phyloP scores from a whole-genome alignment of 2,888 invertebrate species.

The Biston stratarius region DNA sequence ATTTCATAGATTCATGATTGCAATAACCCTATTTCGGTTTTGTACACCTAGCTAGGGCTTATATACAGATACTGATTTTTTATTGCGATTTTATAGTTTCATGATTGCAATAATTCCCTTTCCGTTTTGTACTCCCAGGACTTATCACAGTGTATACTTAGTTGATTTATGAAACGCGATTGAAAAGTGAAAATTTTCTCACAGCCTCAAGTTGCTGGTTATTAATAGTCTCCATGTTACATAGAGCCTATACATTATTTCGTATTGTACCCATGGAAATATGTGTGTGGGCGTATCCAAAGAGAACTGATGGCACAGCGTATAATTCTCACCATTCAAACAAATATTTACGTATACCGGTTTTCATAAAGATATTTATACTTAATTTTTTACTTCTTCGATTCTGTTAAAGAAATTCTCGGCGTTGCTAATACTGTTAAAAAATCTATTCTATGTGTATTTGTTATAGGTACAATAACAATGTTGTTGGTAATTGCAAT shows the following conservation, averaged over 20 bases:
- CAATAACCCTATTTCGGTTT: too few species aligned
- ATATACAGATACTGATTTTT: too few species aligned
- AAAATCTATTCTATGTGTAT: too few species aligned
- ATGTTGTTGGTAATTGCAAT: too few species aligned
- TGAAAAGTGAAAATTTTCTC: conserved; percentile 18
- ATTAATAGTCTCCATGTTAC: conserved; percentile 6
- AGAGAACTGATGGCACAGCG: not conserved
- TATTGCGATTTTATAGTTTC: too few species aligned
- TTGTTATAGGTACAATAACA: too few species aligned
- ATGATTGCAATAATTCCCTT: too few species aligned
- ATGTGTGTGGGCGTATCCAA: conserved; percentile 8
- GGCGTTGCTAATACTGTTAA: too few species aligned
- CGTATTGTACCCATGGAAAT: conserved; percentile 13
- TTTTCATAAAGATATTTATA: not conserved
- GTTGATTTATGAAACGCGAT: not conserved
- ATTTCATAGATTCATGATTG: too few species aligned
- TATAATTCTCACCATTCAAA: conserved; percentile 5
- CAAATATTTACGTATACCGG: not conserved
- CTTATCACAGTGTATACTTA: too few species aligned
- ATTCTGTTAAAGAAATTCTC: not conserved
- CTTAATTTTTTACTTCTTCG: not conserved
- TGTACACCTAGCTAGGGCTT: too few species aligned
- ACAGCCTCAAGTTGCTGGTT: conserved; percentile 11
- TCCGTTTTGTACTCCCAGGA: too few species aligned
- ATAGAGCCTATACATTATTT: not conserved